phyloP scores from a whole-genome alignment of 53 echinoderm and acorn worm species.

The Temnopleurus reevesii region DNA sequence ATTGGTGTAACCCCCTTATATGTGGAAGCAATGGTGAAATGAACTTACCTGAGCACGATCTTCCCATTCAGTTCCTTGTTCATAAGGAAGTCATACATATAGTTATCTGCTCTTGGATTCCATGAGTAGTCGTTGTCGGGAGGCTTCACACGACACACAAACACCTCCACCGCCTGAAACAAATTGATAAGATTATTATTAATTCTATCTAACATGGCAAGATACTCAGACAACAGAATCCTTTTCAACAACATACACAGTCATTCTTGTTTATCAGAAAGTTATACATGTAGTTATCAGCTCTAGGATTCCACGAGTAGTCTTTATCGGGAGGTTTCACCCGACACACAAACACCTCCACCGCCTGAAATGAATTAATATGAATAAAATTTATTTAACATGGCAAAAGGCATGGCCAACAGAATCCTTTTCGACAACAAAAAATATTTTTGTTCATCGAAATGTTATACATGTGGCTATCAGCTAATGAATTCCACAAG shows the following conservation, averaged over 20 bases:
- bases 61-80: conserved; percentile 79
- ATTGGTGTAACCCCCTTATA: no score
- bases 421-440: no score
- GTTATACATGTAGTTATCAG: conserved; percentile 65
- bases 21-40: no score
- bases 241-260: no score
- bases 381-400: no score
- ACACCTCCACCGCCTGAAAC: conserved; percentile 85
- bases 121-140: conserved; percentile 83
- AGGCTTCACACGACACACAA: conserved; percentile 76
- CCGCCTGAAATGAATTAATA: conserved; percentile 80
- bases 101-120: conserved; percentile 75
- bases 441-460: no score
- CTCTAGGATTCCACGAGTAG: conserved; percentile 83
- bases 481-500: no score
- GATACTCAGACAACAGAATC: no score
- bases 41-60: conserved; percentile 76
- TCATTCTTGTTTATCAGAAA: conserved; percentile 64
- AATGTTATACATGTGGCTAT: no score
- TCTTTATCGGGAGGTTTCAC: conserved; percentile 84
- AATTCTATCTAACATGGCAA: no score
- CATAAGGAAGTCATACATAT: conserved; percentile 67
- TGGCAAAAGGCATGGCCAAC: no score
- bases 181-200: no score
- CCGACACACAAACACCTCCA: conserved; percentile 79